Percentiles rank a stretch among this genome's conserved stretches.
Conservation (phyloP, 2,888 invertebrate genomes). For the Eledone cirrhosa region DNA sequence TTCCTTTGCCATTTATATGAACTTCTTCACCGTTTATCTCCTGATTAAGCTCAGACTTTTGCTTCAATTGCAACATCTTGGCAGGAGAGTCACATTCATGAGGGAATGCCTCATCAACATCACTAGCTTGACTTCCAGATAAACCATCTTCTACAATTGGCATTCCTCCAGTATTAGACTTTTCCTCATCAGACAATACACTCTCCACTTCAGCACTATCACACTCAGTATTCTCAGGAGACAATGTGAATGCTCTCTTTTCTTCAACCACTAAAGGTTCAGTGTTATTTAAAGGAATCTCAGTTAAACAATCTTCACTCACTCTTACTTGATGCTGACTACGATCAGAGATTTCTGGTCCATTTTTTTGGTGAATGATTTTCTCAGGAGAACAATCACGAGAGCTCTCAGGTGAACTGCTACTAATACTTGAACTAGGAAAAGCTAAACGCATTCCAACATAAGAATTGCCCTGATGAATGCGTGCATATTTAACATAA, state of each 20-base stretch:
- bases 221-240: conserved; percentile 91
- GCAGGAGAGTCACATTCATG: conserved; percentile 77
- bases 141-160: conserved; percentile 93
- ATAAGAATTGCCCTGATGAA: conserved; percentile 76
- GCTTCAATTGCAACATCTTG: conserved; percentile 70
- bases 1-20: conserved; percentile 32
- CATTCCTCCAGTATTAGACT: conserved; percentile 70
- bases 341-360: conserved; percentile 35
- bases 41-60: conserved; percentile 54
- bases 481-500: conserved; percentile 64
- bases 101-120: conserved; percentile 74
- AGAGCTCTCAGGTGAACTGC: conserved; percentile 48
- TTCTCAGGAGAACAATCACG: conserved; percentile 57
- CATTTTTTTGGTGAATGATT: conserved; percentile 45
- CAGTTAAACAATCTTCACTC: conserved; percentile 63
- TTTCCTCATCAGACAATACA: conserved; percentile 62
- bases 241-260: conserved; percentile 86
- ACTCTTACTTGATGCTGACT: conserved; percentile 44
- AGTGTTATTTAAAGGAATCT: conserved; percentile 66
- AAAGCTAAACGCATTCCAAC: conserved; percentile 78
- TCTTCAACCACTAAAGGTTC: conserved; percentile 66
- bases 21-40: conserved; percentile 36
- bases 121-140: conserved; percentile 92
- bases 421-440: conserved; percentile 57
- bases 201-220: conserved; percentile 88